A percentile compares a stretch with the other conserved stretches of the same genome.
Conservation (phyloP, 2,888 invertebrate genomes). For the Crematogaster levior region DNA sequence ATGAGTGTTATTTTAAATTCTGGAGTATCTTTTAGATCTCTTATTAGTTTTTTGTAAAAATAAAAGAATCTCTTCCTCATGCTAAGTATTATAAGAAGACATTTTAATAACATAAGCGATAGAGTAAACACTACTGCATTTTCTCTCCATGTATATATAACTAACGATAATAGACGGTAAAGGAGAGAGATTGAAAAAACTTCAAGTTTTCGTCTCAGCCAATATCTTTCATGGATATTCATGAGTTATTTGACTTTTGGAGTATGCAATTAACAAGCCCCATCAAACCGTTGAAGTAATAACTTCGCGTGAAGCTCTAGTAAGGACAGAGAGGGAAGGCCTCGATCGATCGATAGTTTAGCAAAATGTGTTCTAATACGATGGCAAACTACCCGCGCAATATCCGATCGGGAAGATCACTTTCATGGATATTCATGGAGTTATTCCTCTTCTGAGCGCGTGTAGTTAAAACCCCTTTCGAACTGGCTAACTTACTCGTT, state of each 20-base stretch:
- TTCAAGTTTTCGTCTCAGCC: slow-evolving; percentile 24
- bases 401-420: slow-evolving; percentile 41
- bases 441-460: slow-evolving; percentile 23
- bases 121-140: slow-evolving; percentile 15
- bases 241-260: slow-evolving; percentile 52
- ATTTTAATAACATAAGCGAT: slow-evolving; percentile 16
- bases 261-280: slow-evolving; percentile 51
- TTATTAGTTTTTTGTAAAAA: not conserved
- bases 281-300: slow-evolving; percentile 43
- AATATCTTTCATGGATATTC: slow-evolving; percentile 48
- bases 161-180: slow-evolving; percentile 17
- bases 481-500: not conserved
- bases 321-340: not conserved
- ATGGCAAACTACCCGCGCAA: slow-evolving; percentile 46
- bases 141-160: slow-evolving; percentile 5
- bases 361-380: slow-evolving; percentile 49
- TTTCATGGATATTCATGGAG: slow-evolving; percentile 47
- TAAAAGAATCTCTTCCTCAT: not conserved
- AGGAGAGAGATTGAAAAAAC: slow-evolving; percentile 35
- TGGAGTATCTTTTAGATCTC: not conserved
- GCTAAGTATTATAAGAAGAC: not conserved
- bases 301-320: slow-evolving; percentile 27
- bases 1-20: not conserved
- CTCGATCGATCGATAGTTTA: slow-evolving; percentile 48
- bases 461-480: slow-evolving; percentile 20